Percentiles rank a stretch among this genome's conserved stretches.
Evolutionary conservation across 2,797 vertebrate genomes (phyloP).

Genomic region (Schizothorax lantsangensis): DNA sequence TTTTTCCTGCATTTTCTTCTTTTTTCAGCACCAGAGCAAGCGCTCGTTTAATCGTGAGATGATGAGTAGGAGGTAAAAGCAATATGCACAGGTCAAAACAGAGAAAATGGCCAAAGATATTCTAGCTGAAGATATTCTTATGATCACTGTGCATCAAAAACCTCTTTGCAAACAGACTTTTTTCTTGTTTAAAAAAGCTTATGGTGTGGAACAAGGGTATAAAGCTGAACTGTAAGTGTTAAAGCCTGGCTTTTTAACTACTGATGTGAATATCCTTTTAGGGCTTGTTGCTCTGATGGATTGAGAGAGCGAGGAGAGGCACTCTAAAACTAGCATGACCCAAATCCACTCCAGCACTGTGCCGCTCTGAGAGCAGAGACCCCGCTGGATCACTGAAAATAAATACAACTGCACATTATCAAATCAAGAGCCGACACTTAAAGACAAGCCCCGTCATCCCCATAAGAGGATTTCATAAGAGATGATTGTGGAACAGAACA

Average conservation of each 20-base stretch:
- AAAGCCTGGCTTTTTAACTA: conserved; percentile 20
- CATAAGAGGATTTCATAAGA: conserved; percentile 39
- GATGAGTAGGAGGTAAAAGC: conserved; percentile 16
- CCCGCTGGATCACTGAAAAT: conserved; percentile 42
- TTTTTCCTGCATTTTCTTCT: not conserved
- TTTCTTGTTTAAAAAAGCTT: conserved; percentile 6
- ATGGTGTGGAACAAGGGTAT: not conserved
- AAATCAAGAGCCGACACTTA: conserved; percentile 39
- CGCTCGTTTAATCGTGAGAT: not conserved
- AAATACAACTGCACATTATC: conserved; percentile 43
- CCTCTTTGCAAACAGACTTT: not conserved
- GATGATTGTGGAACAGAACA: conserved; percentile 20
- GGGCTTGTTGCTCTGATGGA: conserved; percentile 18
- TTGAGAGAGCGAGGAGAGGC: conserved; percentile 42
- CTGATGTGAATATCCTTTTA: conserved; percentile 32
- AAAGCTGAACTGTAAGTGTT: conserved; percentile 19
- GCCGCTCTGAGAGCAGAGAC: conserved; percentile 40
- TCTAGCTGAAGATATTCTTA: not conserved
- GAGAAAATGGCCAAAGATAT: not conserved
- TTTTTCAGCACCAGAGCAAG: conserved; percentile 22
- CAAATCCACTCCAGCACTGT: conserved; percentile 33
- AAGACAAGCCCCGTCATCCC: conserved; percentile 29
- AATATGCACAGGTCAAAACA: conserved; percentile 39
- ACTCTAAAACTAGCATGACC: conserved; percentile 40
- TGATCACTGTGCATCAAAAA: not conserved